Evolutionary conservation across 1,140 invertebrate genomes (phyloP).

Genomic region (Saccostrea cuccullata): DNA sequence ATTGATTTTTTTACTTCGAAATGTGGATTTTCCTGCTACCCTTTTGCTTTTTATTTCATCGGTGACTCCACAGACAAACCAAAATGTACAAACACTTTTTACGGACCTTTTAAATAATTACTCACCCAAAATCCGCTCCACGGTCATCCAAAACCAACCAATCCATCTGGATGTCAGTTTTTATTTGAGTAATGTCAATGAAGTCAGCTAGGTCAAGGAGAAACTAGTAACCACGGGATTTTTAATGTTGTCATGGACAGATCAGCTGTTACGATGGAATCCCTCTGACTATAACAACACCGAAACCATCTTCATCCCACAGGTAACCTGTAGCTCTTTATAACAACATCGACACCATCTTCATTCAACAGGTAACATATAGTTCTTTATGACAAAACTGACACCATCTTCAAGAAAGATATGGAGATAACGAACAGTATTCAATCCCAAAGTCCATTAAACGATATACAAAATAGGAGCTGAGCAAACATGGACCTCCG

Average conservation of each 20-base stretch:
- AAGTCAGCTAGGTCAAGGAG: conserved; percentile 44
- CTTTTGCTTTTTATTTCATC: not conserved
- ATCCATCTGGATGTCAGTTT: conserved; percentile 10
- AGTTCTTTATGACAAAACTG: too few species aligned
- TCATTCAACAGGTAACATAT: too few species aligned
- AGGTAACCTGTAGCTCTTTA: not conserved
- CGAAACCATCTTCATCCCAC: conserved; percentile 9
- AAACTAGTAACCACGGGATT: conserved; percentile 45
- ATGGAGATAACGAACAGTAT: too few species aligned
- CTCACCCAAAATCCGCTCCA: not conserved
- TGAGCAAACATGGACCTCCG: too few species aligned
- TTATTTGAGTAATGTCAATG: not conserved
- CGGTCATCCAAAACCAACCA: not conserved
- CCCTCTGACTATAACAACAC: not conserved
- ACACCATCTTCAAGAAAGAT: too few species aligned
- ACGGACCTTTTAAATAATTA: not conserved
- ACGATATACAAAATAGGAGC: too few species aligned
- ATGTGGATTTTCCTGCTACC: not conserved
- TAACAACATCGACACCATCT: too few species aligned
- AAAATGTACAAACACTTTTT: not conserved
- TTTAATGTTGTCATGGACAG: conserved; percentile 31
- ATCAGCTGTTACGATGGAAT: conserved; percentile 38
- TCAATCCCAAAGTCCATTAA: too few species aligned
- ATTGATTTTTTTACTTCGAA: not conserved
- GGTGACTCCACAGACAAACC: not conserved